Conservation (phyloP, 2,797 vertebrate species). For the Euphonia xanthogaster region DNA sequence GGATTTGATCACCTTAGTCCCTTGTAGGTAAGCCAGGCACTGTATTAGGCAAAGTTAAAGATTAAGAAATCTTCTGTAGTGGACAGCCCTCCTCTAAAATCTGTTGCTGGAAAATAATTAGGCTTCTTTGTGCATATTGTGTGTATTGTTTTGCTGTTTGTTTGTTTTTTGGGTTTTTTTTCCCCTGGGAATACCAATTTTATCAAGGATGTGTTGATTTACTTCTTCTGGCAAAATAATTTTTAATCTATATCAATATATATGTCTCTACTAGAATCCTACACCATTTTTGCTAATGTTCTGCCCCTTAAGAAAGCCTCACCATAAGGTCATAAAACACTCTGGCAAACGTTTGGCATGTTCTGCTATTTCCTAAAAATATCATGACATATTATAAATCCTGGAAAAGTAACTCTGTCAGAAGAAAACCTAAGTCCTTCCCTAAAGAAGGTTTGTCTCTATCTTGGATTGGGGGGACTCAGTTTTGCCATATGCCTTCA, state of each 20-base stretch:
- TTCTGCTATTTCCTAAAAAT: background rate
- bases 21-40: background rate
- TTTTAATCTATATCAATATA: background rate
- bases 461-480: background rate
- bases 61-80: background rate
- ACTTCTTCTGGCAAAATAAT: background rate
- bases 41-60: background rate
- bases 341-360: background rate
- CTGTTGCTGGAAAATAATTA: background rate
- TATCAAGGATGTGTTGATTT: background rate
- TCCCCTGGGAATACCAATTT: background rate
- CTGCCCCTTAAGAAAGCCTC: background rate
- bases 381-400: background rate
- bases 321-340: background rate
- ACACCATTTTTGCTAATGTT: background rate
- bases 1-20: background rate
- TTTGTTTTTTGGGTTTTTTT: background rate
- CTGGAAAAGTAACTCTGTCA: background rate
- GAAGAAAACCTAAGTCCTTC: conserved; percentile 30
- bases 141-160: background rate
- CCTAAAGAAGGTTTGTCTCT: conserved; percentile 4
- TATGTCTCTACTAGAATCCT: background rate
- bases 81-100: background rate
- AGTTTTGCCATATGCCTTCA: background rate
- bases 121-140: background rate